Evolutionary conservation across 35 echinoderm and acorn worm species (phyloP).

Genomic region (Patiria miniata): DNA sequence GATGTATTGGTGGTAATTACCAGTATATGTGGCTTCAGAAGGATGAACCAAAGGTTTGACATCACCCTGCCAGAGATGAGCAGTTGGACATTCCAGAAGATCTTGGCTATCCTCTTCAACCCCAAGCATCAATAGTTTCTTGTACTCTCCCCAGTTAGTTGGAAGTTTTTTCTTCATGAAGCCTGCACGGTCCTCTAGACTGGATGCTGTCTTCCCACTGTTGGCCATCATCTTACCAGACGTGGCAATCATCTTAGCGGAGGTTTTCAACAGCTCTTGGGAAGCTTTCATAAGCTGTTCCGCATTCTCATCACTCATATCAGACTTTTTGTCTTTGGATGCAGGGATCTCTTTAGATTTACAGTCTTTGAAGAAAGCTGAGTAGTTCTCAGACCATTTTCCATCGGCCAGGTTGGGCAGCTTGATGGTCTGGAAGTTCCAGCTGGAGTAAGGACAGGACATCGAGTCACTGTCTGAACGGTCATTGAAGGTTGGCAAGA

Average conservation of each 20-base stretch:
- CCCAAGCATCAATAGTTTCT: conserved; percentile 23
- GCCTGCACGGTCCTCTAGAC: not conserved
- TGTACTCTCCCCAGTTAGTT: conserved; percentile 87
- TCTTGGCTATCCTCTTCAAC: conserved; percentile 31
- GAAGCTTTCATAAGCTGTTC: conserved; percentile 7
- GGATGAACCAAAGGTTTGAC: conserved; percentile 74
- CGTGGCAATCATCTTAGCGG: conserved; percentile 35
- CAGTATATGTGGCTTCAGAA: conserved; percentile 59
- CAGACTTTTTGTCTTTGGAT: not conserved
- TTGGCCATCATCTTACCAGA: conserved; percentile 37
- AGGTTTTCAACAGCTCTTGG: conserved; percentile 34
- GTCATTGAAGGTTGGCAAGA: conserved; percentile 20
- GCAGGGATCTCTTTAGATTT: no score
- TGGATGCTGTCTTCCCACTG: not conserved
- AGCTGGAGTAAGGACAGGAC: conserved; percentile 37
- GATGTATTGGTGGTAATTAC: conserved; percentile 29
- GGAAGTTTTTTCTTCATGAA: conserved; percentile 21
- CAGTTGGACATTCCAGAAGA: conserved; percentile 46
- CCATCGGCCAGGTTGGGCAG: conserved; percentile 49
- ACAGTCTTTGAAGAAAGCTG: not conserved
- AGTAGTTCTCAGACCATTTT: not conserved
- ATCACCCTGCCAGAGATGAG: conserved; percentile 69
- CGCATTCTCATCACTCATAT: not conserved
- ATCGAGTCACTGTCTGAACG: not conserved
- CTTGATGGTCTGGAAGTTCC: conserved; percentile 57